A percentile compares a stretch with the other conserved stretches of the same genome.
Evolutionary conservation across 2,797 vertebrate species (phyloP).

Genomic region (Protosalanx chinensis): DNA sequence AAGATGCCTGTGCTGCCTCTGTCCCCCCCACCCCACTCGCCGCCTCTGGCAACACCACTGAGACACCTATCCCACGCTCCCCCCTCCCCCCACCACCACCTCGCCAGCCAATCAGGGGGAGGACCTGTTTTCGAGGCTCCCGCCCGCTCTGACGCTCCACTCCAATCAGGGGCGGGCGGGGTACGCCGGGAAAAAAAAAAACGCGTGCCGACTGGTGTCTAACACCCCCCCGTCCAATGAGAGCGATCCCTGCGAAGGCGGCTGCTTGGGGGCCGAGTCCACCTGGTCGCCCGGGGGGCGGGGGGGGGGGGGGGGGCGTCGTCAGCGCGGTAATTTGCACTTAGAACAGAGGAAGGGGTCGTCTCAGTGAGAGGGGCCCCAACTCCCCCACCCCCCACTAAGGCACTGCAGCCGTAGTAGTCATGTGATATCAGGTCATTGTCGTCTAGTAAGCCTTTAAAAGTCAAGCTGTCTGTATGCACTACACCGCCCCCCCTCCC

Average conservation of each 20-base stretch:
- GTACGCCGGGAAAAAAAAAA: constrained; percentile 38
- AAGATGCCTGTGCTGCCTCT: background rate
- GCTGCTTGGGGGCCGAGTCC: constrained; percentile 22
- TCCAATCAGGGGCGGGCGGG: constrained; percentile 57
- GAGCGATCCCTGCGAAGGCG: constrained; percentile 42
- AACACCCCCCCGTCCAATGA: constrained; percentile 35
- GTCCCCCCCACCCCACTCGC: background rate
- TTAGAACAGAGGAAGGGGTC: constrained; percentile 35
- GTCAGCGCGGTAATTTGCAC: constrained; percentile 69
- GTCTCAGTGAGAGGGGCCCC: constrained; percentile 43
- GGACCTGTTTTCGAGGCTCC: constrained; percentile 41
- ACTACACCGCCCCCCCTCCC: constrained; percentile 17
- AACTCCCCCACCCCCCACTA: constrained; percentile 14
- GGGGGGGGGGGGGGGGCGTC: constrained; percentile 54
- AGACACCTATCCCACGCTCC: constrained; percentile 16
- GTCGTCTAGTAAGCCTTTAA: constrained; percentile 43
- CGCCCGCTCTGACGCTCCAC: constrained; percentile 37
- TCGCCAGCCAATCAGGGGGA: constrained; percentile 34
- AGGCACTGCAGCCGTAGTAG: constrained; percentile 48
- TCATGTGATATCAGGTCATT: constrained; percentile 44
- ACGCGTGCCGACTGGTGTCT: constrained; percentile 24
- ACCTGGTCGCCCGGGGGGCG: constrained; percentile 49
- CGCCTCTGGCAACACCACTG: constrained; percentile 6
- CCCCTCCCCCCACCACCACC: background rate
- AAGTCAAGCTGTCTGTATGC: constrained; percentile 42